A percentile compares a stretch with the other conserved stretches of the same genome.
phyloP scores from a whole-genome alignment of 2,888 invertebrate species.

The Pterostichus niger region DNA sequence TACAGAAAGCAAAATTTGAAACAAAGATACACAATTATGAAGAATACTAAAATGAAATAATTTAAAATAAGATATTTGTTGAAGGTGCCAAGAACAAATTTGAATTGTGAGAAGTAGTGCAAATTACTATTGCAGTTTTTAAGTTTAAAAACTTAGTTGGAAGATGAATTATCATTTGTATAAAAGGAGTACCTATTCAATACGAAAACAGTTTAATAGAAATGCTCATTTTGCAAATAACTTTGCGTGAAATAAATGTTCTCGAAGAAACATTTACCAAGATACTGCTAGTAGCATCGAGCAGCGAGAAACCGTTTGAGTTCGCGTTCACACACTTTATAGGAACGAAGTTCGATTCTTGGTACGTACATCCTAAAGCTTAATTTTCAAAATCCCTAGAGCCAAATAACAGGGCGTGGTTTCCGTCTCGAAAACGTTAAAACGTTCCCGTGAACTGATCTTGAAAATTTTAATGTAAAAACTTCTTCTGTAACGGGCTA shows the following conservation, averaged over 20 bases:
- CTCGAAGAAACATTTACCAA: constrained; percentile 7
- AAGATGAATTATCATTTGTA: too few species aligned
- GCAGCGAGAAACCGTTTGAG: not conserved
- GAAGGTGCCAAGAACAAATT: too few species aligned
- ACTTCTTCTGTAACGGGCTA: constrained; percentile 58
- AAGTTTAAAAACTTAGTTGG: too few species aligned
- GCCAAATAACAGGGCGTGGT: constrained; percentile 63
- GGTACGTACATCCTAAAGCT: constrained; percentile 54
- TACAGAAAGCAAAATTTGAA: too few species aligned
- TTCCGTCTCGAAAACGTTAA: constrained; percentile 52
- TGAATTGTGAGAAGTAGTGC: too few species aligned
- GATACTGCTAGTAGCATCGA: constrained; percentile 2
- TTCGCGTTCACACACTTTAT: constrained; percentile 33
- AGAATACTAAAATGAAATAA: too few species aligned
- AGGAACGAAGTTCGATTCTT: constrained; percentile 44
- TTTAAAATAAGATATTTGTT: too few species aligned
- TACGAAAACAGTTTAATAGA: too few species aligned
- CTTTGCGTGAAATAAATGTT: constrained; percentile 6
- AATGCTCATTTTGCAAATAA: constrained; percentile 14
- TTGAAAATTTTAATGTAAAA: constrained; percentile 67
- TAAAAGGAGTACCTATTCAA: too few species aligned
- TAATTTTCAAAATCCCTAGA: constrained; percentile 64
- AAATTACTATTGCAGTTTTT: too few species aligned
- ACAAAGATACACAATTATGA: too few species aligned
- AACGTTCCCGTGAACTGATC: constrained; percentile 61